Percentiles rank a stretch among this genome's conserved stretches.
Evolutionary conservation across 53 echinoderm and acorn worm species (phyloP).

Genomic region (Mesocentrotus franciscanus): DNA sequence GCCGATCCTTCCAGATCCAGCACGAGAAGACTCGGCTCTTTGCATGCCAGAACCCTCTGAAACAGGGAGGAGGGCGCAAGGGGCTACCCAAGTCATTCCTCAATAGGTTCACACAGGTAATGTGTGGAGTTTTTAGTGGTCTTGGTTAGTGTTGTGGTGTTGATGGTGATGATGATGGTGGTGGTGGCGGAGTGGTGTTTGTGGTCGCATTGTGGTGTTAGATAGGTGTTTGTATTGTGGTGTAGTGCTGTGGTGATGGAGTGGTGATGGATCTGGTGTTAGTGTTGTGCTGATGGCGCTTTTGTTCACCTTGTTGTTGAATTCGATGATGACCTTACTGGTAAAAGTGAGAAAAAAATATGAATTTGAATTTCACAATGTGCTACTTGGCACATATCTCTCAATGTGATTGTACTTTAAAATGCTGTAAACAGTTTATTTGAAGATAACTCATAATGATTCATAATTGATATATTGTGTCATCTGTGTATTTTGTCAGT

Average conservation of each 20-base stretch:
- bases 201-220: not conserved
- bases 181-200: not conserved
- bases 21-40: slow-evolving; percentile 89
- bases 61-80: slow-evolving; percentile 97
- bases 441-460: no score
- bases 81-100: slow-evolving; percentile 95
- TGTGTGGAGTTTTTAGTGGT: not conserved
- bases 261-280: not conserved
- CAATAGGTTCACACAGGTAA: slow-evolving; percentile 96
- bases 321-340: no score
- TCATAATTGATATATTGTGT: no score
- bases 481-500: no score
- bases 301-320: not conserved
- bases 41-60: slow-evolving; percentile 99
- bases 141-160: not conserved
- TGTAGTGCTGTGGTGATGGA: not conserved
- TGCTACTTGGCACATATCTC: no score
- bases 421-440: no score
- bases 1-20: slow-evolving; percentile 89
- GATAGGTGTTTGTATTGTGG: not conserved
- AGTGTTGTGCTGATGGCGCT: not conserved
- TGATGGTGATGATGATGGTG: not conserved
- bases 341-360: no score
- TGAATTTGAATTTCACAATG: no score
- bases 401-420: no score